Evolutionary conservation across 2,888 invertebrate genomes (phyloP).

Genomic region (Papilio gigon): DNA sequence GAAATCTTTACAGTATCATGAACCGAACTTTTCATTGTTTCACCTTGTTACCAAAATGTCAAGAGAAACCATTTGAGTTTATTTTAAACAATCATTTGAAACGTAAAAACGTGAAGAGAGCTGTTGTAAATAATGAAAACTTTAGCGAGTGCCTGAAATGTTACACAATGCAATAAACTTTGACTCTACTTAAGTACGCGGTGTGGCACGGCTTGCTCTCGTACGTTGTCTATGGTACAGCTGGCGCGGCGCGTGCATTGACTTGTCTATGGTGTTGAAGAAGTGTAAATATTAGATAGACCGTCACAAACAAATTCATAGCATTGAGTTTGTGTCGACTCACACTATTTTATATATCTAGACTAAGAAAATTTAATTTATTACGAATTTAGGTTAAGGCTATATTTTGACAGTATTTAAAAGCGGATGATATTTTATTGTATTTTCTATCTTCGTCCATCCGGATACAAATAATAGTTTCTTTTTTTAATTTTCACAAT

Average conservation of each 20-base stretch:
- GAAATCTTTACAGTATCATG: no score
- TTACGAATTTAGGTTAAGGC: conserved; percentile 17
- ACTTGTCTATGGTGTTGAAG: not conserved
- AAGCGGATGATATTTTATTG: not conserved
- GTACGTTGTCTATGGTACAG: not conserved
- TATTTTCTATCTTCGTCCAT: conserved; percentile 10
- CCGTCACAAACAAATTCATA: conserved; percentile 11
- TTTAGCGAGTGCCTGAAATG: conserved; percentile 13
- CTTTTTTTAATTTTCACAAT: no score
- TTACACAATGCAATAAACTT: conserved; percentile 12
- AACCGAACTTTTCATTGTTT: no score
- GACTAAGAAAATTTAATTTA: conserved; percentile 10
- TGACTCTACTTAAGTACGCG: not conserved
- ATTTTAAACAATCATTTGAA: not conserved
- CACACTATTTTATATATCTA: conserved; percentile 9
- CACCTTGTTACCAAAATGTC: not conserved
- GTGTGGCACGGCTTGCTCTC: not conserved
- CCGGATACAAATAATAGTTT: not conserved
- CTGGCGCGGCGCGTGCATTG: not conserved
- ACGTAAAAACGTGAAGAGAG: not conserved
- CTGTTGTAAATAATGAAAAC: not conserved
- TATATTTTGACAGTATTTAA: conserved; percentile 12
- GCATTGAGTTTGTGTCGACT: conserved; percentile 5
- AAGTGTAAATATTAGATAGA: conserved; percentile 21
- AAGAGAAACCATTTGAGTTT: not conserved